Evolutionary conservation across 2,113 vertebrate genomes (phyloP), one percentile per base, ranked within the genome.

Genomic region (Verasper variegatus): DNA sequence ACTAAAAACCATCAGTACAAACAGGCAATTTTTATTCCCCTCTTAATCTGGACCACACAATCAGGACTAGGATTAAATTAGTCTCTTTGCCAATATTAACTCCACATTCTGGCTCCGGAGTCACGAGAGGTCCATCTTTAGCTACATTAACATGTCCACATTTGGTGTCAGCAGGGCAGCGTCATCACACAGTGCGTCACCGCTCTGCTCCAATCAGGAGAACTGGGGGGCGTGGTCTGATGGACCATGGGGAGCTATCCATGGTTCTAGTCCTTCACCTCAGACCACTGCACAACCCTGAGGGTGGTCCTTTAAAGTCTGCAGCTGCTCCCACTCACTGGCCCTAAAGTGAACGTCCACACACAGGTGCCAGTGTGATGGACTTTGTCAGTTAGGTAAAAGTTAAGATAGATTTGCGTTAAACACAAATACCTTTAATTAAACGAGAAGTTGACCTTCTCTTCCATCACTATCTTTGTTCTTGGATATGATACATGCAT

Each of bases 81-180:
- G 11, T 82, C 52, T 71, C 68, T 76, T 71, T 80, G 86, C 87
- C 90, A 85, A 88, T 91, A 82, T 91, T 91, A 91, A 87, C 66
- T 47, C 52, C 70, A 71, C 72, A 58, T 59, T 68, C 45, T 47
- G 63, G 67, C 71, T 88, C 64, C 35, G 20, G 83, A 86, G 75
- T n/a, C 23, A 52, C 59, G 42, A 37, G 69, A 65, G 80, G 72
- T 90, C 92, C 93, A 94, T 92, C 81, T 95, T 94, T 94, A 92
- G 94, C 81, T 65, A 68, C 91, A 71, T 89, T 89, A 81, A 90
- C 84, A 89, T 92, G 89, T 93, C 94, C 93, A 90, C 90, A 92
- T 95, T 93, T 94, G 92, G 93, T 86, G 86, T 74, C 80, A 67
- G 71, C 40, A 5, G 47, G 47, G 15, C 47, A 51, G 47, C 15